Evolutionary conservation across 2,113 vertebrate species (phyloP).

Genomic region (Clarias gariepinus): DNA sequence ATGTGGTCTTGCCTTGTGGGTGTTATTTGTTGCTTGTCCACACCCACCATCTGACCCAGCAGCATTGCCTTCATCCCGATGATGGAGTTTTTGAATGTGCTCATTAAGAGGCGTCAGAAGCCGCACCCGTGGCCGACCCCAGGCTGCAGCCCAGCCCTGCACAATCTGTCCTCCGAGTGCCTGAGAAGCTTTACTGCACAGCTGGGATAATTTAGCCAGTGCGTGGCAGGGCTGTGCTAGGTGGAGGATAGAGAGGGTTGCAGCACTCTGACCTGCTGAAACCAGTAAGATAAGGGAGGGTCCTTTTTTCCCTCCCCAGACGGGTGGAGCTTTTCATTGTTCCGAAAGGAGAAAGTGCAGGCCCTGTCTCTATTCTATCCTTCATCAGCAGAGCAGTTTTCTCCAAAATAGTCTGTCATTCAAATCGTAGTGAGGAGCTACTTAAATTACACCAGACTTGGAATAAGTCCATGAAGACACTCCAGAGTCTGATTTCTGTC

Average conservation of each 20-base stretch:
- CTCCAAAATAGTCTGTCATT: conserved; percentile 13
- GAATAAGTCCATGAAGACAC: background rate
- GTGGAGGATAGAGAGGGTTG: conserved; percentile 47
- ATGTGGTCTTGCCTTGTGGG: conserved; percentile 9
- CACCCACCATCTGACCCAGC: conserved; percentile 51
- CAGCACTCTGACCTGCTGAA: conserved; percentile 28
- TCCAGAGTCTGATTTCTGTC: background rate
- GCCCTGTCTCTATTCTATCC: background rate
- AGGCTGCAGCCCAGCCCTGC: conserved; percentile 46
- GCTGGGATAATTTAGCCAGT: conserved; percentile 66
- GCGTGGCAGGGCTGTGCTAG: conserved; percentile 62
- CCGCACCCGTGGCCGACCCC: conserved; percentile 33
- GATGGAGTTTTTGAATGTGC: conserved; percentile 50
- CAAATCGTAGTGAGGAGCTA: conserved; percentile 7
- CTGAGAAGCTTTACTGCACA: conserved; percentile 61
- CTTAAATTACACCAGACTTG: conserved; percentile 18
- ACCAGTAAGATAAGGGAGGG: conserved; percentile 42
- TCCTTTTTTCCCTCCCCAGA: conserved; percentile 27
- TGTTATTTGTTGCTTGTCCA: conserved; percentile 50
- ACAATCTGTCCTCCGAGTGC: conserved; percentile 59
- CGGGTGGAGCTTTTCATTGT: conserved; percentile 38
- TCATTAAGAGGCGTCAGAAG: conserved; percentile 48
- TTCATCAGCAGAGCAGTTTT: conserved; percentile 14
- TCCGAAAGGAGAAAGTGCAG: conserved; percentile 26
- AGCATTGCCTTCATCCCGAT: conserved; percentile 41